Base-by-base conservation (phyloP, 1,140 invertebrate genomes). In the Rhagoletis pomonella region DNA sequence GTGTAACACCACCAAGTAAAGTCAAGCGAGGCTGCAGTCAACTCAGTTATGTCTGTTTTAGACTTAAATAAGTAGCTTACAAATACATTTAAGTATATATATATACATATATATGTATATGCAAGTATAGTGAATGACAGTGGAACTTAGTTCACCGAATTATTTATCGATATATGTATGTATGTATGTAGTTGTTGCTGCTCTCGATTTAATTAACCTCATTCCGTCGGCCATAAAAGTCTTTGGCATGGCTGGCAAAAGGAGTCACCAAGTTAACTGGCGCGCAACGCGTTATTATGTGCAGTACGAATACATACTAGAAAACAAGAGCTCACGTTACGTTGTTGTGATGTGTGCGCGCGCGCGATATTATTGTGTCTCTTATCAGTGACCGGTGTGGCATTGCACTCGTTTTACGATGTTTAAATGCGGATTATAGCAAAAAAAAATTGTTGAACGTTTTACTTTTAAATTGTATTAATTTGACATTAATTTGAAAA, bases 161-260 rank as follows among this genome's bases (percentile, higher is more conserved):
- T 62, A 62, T 12, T 67, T 67, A 19, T 4, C 19, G 19, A 10
- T 29, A 39, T 67, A 14, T 67, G 64, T n/a, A 3, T 67, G 64
- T 67, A 3, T 6, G 64, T n/a, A 19, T n/a, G 47, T 50, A n/a
- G n/a, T 62, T n/a, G 12, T 62, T 62, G 7, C 7, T 81, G 47
- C 44, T 44, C 47, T 81, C 50, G 17, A 58, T 81, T 81, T 55
- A 81, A 81, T 81, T 81, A 81, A 81, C 73, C 73, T 42, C 50
- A 55, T 81, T 81, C 73, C 73, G n/a, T 29, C 7, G 73, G 50
- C 73, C 73, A 81, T 81, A 55, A 81, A 81, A 55, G 44, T 55
- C 73, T 55, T 50, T 81, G 47, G 73, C 73, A 81, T 81, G 14
- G 73, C 29, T 29, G 29, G 29, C 69, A 55, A 58, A 67, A 81